phyloP scores from a whole-genome alignment of 2,888 invertebrate species.

The Ectemnius lituratus region DNA sequence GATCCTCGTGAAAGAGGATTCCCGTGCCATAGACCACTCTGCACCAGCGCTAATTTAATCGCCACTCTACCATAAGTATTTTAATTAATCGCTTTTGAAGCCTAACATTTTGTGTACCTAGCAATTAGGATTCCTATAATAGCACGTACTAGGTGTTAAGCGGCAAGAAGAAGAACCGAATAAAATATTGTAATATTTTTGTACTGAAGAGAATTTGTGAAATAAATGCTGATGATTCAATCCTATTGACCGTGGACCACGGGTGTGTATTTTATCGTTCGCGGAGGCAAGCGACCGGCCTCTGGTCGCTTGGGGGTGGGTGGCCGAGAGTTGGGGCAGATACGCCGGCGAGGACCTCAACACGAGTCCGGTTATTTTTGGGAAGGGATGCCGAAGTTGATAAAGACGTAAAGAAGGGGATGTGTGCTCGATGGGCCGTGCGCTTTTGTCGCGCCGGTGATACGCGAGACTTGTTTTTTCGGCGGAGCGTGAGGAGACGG shows the following conservation, averaged over 20 bases:
- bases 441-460: constrained; percentile 47
- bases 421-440: constrained; percentile 47
- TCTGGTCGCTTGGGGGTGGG: constrained; percentile 16
- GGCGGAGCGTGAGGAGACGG: constrained; percentile 13
- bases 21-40: constrained; percentile 48
- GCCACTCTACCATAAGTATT: constrained; percentile 48
- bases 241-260: constrained; percentile 50
- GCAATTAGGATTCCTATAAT: constrained; percentile 51
- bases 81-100: constrained; percentile 48
- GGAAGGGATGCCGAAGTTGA: constrained; percentile 3
- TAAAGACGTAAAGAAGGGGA: constrained; percentile 44
- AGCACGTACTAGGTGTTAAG: constrained; percentile 60
- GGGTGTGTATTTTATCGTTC: constrained; percentile 42
- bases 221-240: constrained; percentile 65
- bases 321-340: constrained; percentile 25
- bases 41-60: constrained; percentile 46
- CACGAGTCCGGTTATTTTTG: constrained; percentile 14
- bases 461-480: constrained; percentile 41
- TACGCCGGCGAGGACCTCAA: not conserved
- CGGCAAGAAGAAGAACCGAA: constrained; percentile 45
- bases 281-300: constrained; percentile 32
- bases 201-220: constrained; percentile 70
- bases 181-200: constrained; percentile 74
- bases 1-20: not conserved
- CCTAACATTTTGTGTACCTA: constrained; percentile 55